Percentiles rank a stretch among this genome's conserved stretches.
These are phyloP conservation scores for Morone saxatilis DNA, from an alignment of 2,113 vertebrate genomes.

Conservation along the genomic window DNA sequence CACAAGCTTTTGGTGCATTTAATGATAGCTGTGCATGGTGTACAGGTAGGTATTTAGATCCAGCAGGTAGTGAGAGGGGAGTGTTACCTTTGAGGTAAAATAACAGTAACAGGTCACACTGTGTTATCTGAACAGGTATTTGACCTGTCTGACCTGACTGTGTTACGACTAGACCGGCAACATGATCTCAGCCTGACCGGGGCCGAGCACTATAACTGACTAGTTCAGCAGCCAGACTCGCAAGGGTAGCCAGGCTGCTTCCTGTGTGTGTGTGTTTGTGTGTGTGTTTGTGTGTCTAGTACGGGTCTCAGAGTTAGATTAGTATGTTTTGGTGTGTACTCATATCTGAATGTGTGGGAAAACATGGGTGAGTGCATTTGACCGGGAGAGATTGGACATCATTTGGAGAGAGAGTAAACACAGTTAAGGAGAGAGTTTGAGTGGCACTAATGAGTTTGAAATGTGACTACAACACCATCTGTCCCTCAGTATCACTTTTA, in stretches of 20 bases:
- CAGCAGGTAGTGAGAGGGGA: constrained; percentile 15
- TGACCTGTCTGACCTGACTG: constrained; percentile 75
- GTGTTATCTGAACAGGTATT: constrained; percentile 80
- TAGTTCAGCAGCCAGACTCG: constrained; percentile 64
- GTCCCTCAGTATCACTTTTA: constrained; percentile 49
- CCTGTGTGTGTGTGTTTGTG: constrained; percentile 17
- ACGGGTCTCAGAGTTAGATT: constrained; percentile 13
- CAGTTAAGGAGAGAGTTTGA: constrained; percentile 19
- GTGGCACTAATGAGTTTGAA: constrained; percentile 43
- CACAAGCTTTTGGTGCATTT: not conserved
- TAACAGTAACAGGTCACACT: constrained; percentile 58
- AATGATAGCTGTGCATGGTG: not conserved
- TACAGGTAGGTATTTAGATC: constrained; percentile 11
- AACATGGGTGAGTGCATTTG: not conserved
- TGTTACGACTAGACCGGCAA: constrained; percentile 69
- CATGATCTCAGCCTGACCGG: constrained; percentile 52
- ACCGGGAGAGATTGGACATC: constrained; percentile 5
- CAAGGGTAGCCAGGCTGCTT: constrained; percentile 37
- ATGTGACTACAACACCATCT: constrained; percentile 39
- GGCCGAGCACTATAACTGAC: constrained; percentile 52
- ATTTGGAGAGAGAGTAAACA: constrained; percentile 25
- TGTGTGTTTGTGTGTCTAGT: constrained; percentile 14
- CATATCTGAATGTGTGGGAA: not conserved
- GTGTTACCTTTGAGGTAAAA: constrained; percentile 58
- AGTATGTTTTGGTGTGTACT: not conserved